These are phyloP conservation scores for Clarias pachynema DNA, from an alignment of 2,797 vertebrate species.

Conservation along the genomic window DNA sequence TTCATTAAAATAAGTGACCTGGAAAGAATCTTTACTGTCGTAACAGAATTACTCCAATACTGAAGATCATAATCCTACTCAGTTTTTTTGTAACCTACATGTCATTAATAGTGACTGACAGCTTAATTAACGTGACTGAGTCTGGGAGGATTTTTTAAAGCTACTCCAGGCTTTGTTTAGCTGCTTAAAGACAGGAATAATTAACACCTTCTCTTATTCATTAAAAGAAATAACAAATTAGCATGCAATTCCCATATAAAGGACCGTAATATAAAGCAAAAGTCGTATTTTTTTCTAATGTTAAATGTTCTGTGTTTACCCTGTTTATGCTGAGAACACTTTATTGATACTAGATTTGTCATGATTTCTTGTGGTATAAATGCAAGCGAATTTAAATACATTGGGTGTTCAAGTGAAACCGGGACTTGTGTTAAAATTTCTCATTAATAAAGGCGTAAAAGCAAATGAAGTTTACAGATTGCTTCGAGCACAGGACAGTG, in stretches of 20 bases:
- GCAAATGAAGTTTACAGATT: too few species aligned
- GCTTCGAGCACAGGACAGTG: too few species aligned
- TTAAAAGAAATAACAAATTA: constrained; percentile 41
- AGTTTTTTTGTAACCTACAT: constrained; percentile 35
- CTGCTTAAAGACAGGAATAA: constrained; percentile 38
- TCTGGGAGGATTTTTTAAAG: constrained; percentile 36
- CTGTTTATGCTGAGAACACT: constrained; percentile 1
- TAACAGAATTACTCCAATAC: constrained; percentile 18
- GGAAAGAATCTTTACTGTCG: constrained; percentile 21
- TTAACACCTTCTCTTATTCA: constrained; percentile 47
- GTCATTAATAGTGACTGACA: constrained; percentile 68
- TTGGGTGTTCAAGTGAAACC: not conserved
- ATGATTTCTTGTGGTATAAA: not conserved
- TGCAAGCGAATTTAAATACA: not conserved
- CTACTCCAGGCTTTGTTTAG: constrained; percentile 27
- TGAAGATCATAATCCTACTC: constrained; percentile 44
- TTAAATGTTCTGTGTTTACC: not conserved
- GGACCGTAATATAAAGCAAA: constrained; percentile 41
- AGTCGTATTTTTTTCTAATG: constrained; percentile 23
- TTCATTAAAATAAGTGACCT: not conserved
- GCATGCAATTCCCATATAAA: constrained; percentile 50
- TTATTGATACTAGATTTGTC: not conserved
- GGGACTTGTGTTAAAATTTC: too few species aligned
- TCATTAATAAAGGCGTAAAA: too few species aligned
- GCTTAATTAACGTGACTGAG: constrained; percentile 70